Conservation (phyloP, 2,888 invertebrate genomes). For the Mesorhabditis sp. region DNA sequence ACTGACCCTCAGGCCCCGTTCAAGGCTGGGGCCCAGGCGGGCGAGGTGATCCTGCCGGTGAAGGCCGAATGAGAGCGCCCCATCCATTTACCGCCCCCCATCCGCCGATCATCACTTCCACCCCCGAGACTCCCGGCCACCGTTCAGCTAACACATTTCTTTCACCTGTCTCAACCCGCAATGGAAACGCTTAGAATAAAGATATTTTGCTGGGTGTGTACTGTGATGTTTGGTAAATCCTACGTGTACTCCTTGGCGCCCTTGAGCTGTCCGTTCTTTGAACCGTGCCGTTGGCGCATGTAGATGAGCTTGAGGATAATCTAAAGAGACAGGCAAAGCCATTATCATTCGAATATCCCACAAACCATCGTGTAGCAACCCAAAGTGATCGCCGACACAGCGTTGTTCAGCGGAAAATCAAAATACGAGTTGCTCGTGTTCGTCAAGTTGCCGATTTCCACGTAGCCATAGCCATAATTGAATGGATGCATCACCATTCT, state of each 20-base stretch:
- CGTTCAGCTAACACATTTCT: too few species aligned
- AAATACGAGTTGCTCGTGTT: background rate
- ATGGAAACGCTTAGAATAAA: conserved; percentile 3
- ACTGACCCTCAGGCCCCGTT: conserved; percentile 40
- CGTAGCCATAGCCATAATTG: conserved; percentile 4
- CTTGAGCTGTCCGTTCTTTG: background rate
- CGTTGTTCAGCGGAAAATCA: conserved; percentile 6
- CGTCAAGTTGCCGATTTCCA: background rate
- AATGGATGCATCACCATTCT: conserved; percentile 4
- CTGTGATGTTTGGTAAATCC: background rate
- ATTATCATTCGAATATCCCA: background rate
- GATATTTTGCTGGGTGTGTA: background rate
- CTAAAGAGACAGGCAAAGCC: background rate
- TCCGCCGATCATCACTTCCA: too few species aligned
- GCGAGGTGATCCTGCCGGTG: conserved; percentile 32
- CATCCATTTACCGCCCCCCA: too few species aligned
- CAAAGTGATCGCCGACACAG: conserved; percentile 2
- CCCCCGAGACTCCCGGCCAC: too few species aligned
- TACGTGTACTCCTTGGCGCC: conserved; percentile 5
- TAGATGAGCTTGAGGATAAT: background rate
- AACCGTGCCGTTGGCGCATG: background rate
- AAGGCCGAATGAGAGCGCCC: conserved; percentile 14
- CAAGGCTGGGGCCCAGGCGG: conserved; percentile 36
- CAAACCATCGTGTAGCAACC: background rate
- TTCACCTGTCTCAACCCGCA: background rate